Evolutionary conservation across 1,140 invertebrate species (phyloP), one percentile per base, ranked within the genome.

Genomic region (Sesamia nonagrioides): DNA sequence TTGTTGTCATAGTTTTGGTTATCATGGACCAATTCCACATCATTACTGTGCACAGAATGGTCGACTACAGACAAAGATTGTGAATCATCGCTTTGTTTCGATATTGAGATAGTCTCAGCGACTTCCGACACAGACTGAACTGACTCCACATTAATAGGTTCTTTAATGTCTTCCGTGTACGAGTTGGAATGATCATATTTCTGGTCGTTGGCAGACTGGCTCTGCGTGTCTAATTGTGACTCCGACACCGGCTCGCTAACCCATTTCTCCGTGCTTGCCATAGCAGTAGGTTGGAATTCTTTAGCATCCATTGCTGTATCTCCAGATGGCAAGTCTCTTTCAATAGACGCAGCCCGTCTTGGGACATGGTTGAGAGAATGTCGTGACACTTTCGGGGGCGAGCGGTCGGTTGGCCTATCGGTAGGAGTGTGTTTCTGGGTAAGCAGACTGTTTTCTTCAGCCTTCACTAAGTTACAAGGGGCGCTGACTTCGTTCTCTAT

Each of bases 1-100:
- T 95, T 95, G 76, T 92, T 94, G 33, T 95, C 94, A 81, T 91
- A 95, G 50, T 86, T 92, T 82, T 91, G 91, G 78, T 92, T 90
- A 71, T 91, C 92, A 86, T 89, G 91, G 9, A 88, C 87, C 18
- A 91, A 60, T 21, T 94, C 91, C 3, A 86, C 84, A 42, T 94
- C 92, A 81, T 91, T 91, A 56, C 89, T 91, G 18, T 87, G 83
- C 15, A 92, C 75, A 6, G 92, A 91, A 77, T 93, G 87, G 76
- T 92, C 91, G 17, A 92, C 88, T 2, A 94, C 93, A 27, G 92
- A 93, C 27, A 94, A 77, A 35, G 91, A 88, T 78, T 93, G 92
- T 2, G 93, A 94, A 72, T 94, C 93, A 63, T 94, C 93, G 83
- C 93, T 94, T 82, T 93, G 91, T 84, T 94, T 94, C 0, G 90